Conservation (phyloP, 2,888 invertebrate species). For the Pterobdella sp. region DNA sequence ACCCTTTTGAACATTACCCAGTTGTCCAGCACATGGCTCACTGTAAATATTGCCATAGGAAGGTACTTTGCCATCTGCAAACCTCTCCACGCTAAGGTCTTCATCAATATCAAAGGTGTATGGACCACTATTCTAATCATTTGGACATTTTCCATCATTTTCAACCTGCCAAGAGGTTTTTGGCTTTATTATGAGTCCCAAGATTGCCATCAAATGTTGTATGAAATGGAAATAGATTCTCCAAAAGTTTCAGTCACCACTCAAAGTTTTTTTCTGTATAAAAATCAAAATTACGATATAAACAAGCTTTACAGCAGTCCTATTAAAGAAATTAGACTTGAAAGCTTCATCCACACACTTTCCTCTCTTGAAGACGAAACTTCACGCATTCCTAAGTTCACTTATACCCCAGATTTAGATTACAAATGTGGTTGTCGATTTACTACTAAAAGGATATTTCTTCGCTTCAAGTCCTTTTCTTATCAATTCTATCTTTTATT, state of each 20-base stretch:
- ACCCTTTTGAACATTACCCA: constrained; percentile 46
- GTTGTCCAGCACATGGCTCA: constrained; percentile 68
- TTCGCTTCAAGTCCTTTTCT: constrained; percentile 23
- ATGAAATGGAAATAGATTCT: not conserved
- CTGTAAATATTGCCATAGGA: constrained; percentile 66
- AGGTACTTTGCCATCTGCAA: constrained; percentile 68
- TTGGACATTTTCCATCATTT: constrained; percentile 61
- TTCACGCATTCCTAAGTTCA: too few species aligned
- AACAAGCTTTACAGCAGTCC: not conserved
- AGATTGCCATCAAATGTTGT: constrained; percentile 10
- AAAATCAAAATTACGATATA: not conserved
- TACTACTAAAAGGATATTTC: constrained; percentile 21
- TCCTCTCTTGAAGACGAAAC: too few species aligned
- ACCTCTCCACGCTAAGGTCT: constrained; percentile 62
- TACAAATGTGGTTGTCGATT: not conserved
- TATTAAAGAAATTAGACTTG: not conserved
- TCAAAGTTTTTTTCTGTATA: not conserved
- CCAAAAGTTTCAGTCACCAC: not conserved
- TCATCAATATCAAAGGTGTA: constrained; percentile 49
- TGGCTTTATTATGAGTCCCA: constrained; percentile 37
- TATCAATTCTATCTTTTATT: constrained; percentile 42
- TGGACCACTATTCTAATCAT: constrained; percentile 61
- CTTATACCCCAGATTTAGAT: not conserved
- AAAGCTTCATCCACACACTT: too few species aligned
- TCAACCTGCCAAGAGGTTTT: constrained; percentile 60